These are phyloP conservation scores for Pyrocephalus nanus DNA, from an alignment of 2,797 vertebrate species.

Conservation along the genomic window DNA sequence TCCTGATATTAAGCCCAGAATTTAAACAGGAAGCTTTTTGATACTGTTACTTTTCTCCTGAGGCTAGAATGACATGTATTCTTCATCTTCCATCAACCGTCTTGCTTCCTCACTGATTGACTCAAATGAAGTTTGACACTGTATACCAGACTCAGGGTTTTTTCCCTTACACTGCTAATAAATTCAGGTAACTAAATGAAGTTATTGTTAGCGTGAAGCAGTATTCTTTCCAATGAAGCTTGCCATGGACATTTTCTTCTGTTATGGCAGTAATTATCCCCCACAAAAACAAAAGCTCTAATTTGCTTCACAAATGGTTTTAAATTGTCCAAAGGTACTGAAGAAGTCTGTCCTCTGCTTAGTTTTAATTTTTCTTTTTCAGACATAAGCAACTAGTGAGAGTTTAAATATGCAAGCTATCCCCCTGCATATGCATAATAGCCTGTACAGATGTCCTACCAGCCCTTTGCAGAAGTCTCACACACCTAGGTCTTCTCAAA, in stretches of 20 bases:
- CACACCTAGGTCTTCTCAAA: background rate
- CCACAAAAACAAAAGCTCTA: background rate
- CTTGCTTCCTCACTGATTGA: conserved; percentile 3
- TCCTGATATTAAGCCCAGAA: background rate
- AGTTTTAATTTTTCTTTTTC: background rate
- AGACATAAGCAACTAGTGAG: background rate
- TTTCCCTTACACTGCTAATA: conserved; percentile 24
- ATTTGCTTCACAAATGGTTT: background rate
- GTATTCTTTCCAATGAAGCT: conserved; percentile 53
- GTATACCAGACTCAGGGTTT: background rate
- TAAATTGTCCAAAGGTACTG: background rate
- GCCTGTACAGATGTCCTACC: background rate
- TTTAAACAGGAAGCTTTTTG: background rate
- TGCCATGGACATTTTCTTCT: conserved; percentile 45
- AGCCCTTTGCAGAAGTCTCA: background rate
- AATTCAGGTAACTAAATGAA: conserved; percentile 55
- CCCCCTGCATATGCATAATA: background rate
- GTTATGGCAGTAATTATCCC: conserved; percentile 27
- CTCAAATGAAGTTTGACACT: conserved; percentile 55
- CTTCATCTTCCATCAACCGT: background rate
- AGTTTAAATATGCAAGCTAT: background rate
- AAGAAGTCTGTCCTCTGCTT: background rate
- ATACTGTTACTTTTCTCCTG: background rate
- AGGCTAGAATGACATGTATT: background rate
- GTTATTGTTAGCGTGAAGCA: conserved; percentile 51